Conservation (phyloP, 2,797 vertebrate species). For the Hypotaenidia philippensis region DNA sequence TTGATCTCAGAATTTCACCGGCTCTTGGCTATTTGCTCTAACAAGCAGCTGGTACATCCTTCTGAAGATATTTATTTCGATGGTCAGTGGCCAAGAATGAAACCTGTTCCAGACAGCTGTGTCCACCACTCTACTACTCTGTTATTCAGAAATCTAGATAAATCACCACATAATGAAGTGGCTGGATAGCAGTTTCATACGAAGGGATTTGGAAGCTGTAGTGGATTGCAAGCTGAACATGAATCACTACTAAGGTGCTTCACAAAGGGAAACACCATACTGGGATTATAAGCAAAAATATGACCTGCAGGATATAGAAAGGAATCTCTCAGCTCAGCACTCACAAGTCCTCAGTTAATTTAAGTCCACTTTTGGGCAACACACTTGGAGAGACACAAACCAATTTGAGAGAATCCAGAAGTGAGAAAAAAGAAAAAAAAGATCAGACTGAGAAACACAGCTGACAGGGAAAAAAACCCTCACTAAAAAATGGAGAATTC, state of each 20-base stretch:
- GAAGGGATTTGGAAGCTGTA: constrained; percentile 3
- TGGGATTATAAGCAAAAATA: constrained; percentile 28
- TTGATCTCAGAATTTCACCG: constrained; percentile 46
- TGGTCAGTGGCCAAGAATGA: constrained; percentile 36
- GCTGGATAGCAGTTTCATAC: background rate
- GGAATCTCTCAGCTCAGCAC: background rate
- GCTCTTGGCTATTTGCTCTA: constrained; percentile 37
- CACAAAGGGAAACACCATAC: background rate
- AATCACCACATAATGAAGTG: background rate
- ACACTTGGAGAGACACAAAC: background rate
- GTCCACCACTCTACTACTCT: background rate
- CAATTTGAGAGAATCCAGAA: background rate
- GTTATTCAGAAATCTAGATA: background rate
- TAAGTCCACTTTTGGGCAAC: constrained; percentile 27
- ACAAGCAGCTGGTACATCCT: constrained; percentile 33
- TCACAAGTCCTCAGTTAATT: background rate
- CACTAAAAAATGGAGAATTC: background rate
- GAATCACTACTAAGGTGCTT: background rate
- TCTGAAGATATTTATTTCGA: constrained; percentile 30
- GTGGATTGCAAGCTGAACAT: background rate
- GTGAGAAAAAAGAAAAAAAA: background rate
- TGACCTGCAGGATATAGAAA: background rate
- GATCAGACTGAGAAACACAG: background rate
- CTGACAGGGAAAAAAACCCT: background rate
- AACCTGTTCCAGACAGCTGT: constrained; percentile 44